Base-by-base conservation (phyloP, 1,140 invertebrate species). In the Solenopsis fugax region DNA sequence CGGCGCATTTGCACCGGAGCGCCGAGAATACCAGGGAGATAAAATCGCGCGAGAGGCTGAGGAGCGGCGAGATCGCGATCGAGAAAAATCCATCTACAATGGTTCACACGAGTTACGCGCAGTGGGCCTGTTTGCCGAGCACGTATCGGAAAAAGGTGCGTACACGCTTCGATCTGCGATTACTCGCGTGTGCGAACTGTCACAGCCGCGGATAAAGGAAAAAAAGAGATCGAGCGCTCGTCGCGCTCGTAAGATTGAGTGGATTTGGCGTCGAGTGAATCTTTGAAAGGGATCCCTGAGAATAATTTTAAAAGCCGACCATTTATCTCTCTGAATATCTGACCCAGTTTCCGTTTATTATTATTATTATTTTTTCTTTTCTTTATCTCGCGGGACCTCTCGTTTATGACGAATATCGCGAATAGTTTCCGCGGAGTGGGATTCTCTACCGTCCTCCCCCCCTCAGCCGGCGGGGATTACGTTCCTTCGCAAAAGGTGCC, bases 101-200 rank as follows among this genome's bases (percentile, higher is more conserved):
- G 95, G 95, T 95, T 88, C 95, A 95, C 90, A 95, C 93, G 93
- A 95, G 94, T 88, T 95, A 95, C 87, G 95, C 95, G 45, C 93
- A 95, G 71, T 95, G 95, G 95, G 95, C 95, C 41, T 95, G 95
- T 65, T 90, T 95, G 91, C 95, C 95, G 81, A 95, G 94, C 90
- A 95, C 95, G 88, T 95, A 95, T 85, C 93, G 95, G 69, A 95
- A 95, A 81, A 95, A 95, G 94, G 94, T 95, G 94, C 67, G 93
- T 93, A 89, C 56, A 2, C 16, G 29, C 29, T 52, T 65, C 45
- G 60, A 52, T 21, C n/a, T 45, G 24, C 10, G 37, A 29, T 41
- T 4, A 54, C 50, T 21, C 24, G 24, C 10, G 10, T 4, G 10
- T 12, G 1, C 34, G 50, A 21, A 21, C 29, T 29, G 29, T 29